Percentiles rank a stretch among this genome's conserved stretches.
phyloP scores from a whole-genome alignment of 1,140 invertebrate genomes.

The Sitodiplosis mosellana region DNA sequence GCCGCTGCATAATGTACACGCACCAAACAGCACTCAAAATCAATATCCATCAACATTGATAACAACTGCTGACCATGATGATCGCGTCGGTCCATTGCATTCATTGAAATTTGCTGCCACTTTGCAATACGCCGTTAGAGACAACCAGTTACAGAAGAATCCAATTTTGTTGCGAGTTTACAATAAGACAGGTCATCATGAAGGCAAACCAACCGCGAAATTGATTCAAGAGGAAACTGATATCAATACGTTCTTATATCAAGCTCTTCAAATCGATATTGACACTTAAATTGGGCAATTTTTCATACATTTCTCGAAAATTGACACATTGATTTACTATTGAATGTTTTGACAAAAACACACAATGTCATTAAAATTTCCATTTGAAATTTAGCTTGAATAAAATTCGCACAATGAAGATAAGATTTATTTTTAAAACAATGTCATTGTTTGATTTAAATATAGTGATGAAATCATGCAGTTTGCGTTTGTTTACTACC shows the following conservation, averaged over 20 bases:
- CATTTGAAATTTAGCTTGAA: too few relatives aligned
- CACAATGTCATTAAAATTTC: too few relatives aligned
- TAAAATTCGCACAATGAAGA: too few relatives aligned
- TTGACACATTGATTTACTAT: too few relatives aligned
- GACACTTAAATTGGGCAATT: too few relatives aligned
- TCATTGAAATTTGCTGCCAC: conserved; percentile 82
- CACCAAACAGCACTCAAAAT: conserved; percentile 24
- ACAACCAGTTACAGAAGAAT: conserved; percentile 43
- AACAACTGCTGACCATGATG: conserved; percentile 87
- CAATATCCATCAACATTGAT: conserved; percentile 77
- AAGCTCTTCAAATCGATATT: not conserved
- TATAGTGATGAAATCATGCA: too few relatives aligned
- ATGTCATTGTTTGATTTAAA: too few relatives aligned
- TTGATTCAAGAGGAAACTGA: not conserved
- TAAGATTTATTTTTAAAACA: too few relatives aligned
- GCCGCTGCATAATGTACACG: conserved; percentile 61
- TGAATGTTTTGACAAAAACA: too few relatives aligned
- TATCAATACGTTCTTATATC: not conserved
- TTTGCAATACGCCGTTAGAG: conserved; percentile 53
- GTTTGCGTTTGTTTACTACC: too few relatives aligned
- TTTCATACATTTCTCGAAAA: too few relatives aligned
- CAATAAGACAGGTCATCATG: conserved; percentile 83
- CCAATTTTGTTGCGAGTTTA: conserved; percentile 75
- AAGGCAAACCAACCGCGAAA: conserved; percentile 63
- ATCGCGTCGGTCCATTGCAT: conserved; percentile 82